phyloP scores from a whole-genome alignment of 2,113 vertebrate species.

The Carassius carassius region DNA sequence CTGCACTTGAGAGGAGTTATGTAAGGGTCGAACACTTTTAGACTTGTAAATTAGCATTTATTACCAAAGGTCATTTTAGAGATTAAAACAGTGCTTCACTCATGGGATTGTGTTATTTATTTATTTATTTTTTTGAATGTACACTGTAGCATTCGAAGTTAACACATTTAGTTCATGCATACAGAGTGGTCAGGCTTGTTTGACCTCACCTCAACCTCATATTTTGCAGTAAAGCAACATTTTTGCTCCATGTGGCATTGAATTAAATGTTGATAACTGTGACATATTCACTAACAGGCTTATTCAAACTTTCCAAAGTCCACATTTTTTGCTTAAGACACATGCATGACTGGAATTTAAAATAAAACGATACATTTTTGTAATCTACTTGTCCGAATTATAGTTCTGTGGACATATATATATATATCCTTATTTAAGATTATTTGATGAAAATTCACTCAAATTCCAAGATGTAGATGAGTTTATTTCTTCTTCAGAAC shows the following conservation, averaged over 20 bases:
- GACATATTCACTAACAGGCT: background rate
- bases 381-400: background rate
- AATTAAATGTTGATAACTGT: background rate
- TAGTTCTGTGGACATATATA: too few relatives aligned
- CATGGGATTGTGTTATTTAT: background rate
- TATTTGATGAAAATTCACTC: background rate
- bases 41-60: background rate
- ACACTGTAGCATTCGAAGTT: background rate
- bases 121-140: too few relatives aligned
- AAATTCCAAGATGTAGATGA: background rate
- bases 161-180: background rate
- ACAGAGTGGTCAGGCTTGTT: background rate
- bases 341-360: background rate
- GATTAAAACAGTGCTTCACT: background rate
- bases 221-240: background rate
- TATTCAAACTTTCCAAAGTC: background rate
- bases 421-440: too few relatives aligned
- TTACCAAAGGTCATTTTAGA: background rate
- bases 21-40: slow-evolving; percentile 24
- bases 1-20: slow-evolving; percentile 34
- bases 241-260: background rate
- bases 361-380: background rate
- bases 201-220: background rate
- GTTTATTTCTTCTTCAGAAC: background rate
- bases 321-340: background rate